Base-by-base conservation (phyloP, 2,113 vertebrate species). In the Collichthys lucidus region DNA sequence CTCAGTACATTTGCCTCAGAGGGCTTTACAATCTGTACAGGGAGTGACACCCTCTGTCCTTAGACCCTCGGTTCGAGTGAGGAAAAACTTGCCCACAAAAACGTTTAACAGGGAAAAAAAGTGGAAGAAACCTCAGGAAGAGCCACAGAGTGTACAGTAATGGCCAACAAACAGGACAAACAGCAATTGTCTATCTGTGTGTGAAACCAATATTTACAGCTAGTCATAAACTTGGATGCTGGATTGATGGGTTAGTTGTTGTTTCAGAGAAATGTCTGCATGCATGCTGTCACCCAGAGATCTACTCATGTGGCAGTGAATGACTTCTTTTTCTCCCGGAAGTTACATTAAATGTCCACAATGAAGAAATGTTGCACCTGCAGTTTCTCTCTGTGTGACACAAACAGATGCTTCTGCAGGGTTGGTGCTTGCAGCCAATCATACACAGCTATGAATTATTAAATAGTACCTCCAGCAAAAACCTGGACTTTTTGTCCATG, bases 401-500 rank as follows among this genome's bases (percentile, higher is more conserved):
- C 55, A 78, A 86, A 87, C 85, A 87, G 78, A 84, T 84, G 88
- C 86, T 79, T 67, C 78, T 85, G 77, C 80, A 73, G 59, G 46
- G 17, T 40, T 86, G 52, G 29, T 20, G 79, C 79, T 86, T 40
- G 42, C 61, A 89, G 83, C 85, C 85, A 90, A 89, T 91, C 86
- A 86, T 60, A 91, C 65, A 85, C 80, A 81, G 29, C 71, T 77
- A 92, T 94, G 85, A 93, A 94, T 95, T 89, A 92, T 94, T 93
- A 85, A 95, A 89, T 29, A 74, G 57, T 71, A 88, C 86, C 89
- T 90, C 82, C 72, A 94, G 91, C 80, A 74, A 90, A 40, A 91
- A 78, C 78, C 66, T 64, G 77, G 75, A 90, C 85, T 86, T 92
- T 93, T 85, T 86, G 80, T 93, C 85, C 80, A 65, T 89, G 73